Base-by-base conservation (phyloP, 2,888 invertebrate species). In the Polydrusus tereticollis region DNA sequence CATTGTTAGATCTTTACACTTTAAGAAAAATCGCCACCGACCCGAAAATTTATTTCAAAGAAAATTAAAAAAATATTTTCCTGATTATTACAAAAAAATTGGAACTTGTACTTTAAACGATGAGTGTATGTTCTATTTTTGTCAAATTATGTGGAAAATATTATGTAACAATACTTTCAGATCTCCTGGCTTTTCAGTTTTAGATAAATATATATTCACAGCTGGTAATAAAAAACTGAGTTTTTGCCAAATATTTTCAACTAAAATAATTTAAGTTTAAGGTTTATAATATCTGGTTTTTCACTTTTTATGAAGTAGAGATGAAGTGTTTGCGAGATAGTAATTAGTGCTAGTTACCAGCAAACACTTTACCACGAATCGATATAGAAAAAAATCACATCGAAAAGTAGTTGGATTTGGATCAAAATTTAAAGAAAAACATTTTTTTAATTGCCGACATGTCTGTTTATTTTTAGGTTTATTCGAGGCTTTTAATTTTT, bases 201-300 rank as follows among this genome's bases (percentile, higher is more conserved):
- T 59, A 72, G 55, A 72, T 72, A 68, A 68, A 72, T 73, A 58
- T 73, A 73, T 65, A 33, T 71, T 73, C 71, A 71, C 75, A 73
- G 75, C 73, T 75, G 73, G 62, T 72, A 65, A 75, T 72, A 73
- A 73, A 75, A 75, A 73, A 73, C 65, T 69, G 66, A 70, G 43
- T 67, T 70, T 73, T 73, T 75, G 75, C 75, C 75, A 75, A 75
- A 69, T 74, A 71, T 67, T 74, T 73, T 73, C 10, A 63, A 47
- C 47, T 26, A 38, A 72, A 72, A 64, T 52, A 67, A 23, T 62
- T 57, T 72, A 38, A 33, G 41, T 68, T 41, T 29, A 38, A 47
- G n/a, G 18, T 52, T 52, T 47, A 29, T 52, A 52, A 29, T 52
- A 14, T 14, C 26, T 26, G 14, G 16, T 55, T 55, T 55, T 29